phyloP scores from a whole-genome alignment of 2,797 vertebrate genomes.

The Meriones psammophilus region DNA sequence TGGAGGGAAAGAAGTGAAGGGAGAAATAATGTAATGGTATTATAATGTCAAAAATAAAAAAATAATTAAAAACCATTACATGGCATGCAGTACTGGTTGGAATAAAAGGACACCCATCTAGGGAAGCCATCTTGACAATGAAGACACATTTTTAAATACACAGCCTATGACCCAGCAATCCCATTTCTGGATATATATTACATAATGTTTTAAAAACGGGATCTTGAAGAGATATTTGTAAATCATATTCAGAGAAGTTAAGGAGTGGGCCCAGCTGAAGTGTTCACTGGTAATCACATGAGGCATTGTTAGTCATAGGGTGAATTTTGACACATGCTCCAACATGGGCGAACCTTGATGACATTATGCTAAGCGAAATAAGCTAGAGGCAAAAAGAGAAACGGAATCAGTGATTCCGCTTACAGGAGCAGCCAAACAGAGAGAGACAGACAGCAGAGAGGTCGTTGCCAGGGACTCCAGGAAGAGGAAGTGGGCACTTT shows the following conservation, averaged over 20 bases:
- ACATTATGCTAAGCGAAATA: constrained; percentile 3
- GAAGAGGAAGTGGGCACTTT: background rate
- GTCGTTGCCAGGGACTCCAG: background rate
- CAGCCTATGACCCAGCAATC: background rate
- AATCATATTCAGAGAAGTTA: background rate
- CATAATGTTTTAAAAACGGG: background rate
- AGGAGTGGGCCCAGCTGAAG: background rate
- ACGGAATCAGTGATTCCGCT: background rate
- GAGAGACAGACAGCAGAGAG: background rate
- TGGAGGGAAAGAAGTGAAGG: background rate
- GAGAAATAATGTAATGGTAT: background rate
- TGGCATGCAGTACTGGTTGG: background rate
- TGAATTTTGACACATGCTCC: background rate
- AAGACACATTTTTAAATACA: constrained; percentile 25
- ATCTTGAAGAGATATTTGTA: constrained; percentile 47
- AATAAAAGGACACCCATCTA: background rate
- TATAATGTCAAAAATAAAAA: background rate
- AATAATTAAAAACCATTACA: background rate
- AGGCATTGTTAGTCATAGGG: background rate
- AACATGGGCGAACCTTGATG: background rate
- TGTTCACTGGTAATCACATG: constrained; percentile 2
- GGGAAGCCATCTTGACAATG: background rate
- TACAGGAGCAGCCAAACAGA: background rate
- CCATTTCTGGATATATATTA: background rate
- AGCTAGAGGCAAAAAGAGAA: constrained; percentile 1